Conservation (phyloP, 2,113 vertebrate species). For the Scalopus aquaticus region DNA sequence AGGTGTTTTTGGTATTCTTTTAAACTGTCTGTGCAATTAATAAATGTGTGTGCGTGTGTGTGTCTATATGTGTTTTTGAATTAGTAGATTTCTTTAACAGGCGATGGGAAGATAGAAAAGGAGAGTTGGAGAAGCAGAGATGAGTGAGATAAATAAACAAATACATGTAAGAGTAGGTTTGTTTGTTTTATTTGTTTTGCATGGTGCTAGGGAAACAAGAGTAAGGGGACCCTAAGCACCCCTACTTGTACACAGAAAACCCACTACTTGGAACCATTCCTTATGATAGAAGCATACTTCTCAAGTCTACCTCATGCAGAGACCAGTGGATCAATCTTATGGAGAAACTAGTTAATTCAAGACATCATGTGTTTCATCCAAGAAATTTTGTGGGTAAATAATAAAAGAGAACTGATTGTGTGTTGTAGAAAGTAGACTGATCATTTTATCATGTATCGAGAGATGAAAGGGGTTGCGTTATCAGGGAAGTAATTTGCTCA, state of each 20-base stretch:
- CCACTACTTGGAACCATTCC: not conserved
- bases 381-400: not conserved
- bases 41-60: not conserved
- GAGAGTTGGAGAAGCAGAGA: not conserved
- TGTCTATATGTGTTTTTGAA: not conserved
- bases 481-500: not conserved
- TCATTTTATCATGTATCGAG: not conserved
- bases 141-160: not conserved
- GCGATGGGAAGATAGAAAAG: not conserved
- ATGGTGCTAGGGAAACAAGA: not conserved
- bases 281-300: not conserved
- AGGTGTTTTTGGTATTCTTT: not conserved
- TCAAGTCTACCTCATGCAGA: not conserved
- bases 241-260: not conserved
- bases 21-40: not conserved
- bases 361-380: not conserved
- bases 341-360: not conserved
- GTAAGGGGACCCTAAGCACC: not conserved
- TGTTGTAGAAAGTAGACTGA: not conserved
- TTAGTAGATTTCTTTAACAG: not conserved
- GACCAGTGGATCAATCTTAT: not conserved
- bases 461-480: not conserved
- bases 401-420: not conserved
- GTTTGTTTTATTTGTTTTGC: too few relatives aligned
- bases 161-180: not conserved